Conservation (phyloP, 2,113 vertebrate genomes). For the Saccopteryx bilineata region DNA sequence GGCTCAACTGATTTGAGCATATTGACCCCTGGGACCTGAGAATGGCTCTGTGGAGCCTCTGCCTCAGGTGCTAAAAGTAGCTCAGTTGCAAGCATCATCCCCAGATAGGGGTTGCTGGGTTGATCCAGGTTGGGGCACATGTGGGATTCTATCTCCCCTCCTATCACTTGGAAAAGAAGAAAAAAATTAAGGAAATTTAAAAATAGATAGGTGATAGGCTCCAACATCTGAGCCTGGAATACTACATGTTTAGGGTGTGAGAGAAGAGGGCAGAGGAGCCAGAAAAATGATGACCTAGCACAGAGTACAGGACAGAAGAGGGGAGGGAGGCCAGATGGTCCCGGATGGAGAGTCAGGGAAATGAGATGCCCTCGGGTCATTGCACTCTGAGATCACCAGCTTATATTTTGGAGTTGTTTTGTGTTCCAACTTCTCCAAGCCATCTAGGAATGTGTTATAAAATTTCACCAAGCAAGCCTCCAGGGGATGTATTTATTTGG, state of each 20-base stretch:
- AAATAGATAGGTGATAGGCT: neutral
- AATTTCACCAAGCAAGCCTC: constrained; percentile 51
- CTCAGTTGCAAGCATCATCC: no score
- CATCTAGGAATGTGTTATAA: neutral
- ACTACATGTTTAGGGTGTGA: neutral
- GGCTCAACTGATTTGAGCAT: no score
- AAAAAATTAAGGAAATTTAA: no score
- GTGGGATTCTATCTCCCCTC: no score
- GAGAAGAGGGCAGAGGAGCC: constrained; percentile 12
- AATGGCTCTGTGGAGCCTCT: no score
- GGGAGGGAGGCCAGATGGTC: neutral
- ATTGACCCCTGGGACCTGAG: no score
- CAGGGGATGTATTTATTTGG: constrained; percentile 31
- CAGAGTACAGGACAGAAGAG: neutral
- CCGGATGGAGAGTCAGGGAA: neutral
- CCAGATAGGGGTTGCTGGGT: no score
- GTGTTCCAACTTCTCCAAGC: constrained; percentile 42
- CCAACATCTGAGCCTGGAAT: neutral
- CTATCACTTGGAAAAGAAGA: no score
- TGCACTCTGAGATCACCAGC: constrained; percentile 46
- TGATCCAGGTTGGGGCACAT: no score
- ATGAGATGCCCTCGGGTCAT: neutral
- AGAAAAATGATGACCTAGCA: neutral
- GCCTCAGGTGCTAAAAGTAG: no score
- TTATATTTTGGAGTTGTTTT: constrained; percentile 10